Evolutionary conservation across 1,140 invertebrate species (phyloP).

Genomic region (Lysiphlebus fabarum): DNA sequence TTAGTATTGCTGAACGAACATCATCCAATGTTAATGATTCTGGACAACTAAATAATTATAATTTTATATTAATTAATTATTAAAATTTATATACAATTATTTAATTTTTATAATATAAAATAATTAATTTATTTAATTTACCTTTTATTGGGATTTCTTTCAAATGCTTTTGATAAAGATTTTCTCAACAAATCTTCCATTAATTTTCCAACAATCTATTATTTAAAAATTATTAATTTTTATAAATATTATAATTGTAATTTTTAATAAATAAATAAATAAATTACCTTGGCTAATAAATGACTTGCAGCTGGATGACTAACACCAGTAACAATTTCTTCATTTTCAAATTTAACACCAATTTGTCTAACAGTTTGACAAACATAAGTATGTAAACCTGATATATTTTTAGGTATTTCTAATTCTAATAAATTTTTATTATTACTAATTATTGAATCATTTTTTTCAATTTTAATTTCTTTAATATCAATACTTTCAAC

Average conservation of each 20-base stretch:
- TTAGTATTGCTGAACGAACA: conserved; percentile 39
- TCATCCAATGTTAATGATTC: conserved; percentile 37
- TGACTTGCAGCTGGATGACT: conserved; percentile 36
- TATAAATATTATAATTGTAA: conserved; percentile 1
- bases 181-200: conserved; percentile 42
- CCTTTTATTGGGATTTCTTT: conserved; percentile 35
- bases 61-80: conserved; percentile 1
- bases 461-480: background rate
- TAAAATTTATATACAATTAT: background rate
- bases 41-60: conserved; percentile 28
- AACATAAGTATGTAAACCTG: conserved; percentile 37
- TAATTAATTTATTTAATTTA: conserved; percentile 26
- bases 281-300: conserved; percentile 39
- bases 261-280: conserved; percentile 17
- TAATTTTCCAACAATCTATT: conserved; percentile 43
- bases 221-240: conserved; percentile 20
- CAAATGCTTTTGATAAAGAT: conserved; percentile 42
- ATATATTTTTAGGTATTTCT: conserved; percentile 23
- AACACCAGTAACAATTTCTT: conserved; percentile 43
- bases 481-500: conserved; percentile 31
- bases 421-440: conserved; percentile 28
- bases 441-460: background rate
- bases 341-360: conserved; percentile 38
- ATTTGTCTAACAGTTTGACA: conserved; percentile 40
- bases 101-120: conserved; percentile 2